These are phyloP conservation scores for Charanyca ferruginea DNA, from an alignment of 2,888 invertebrate genomes.

Conservation along the genomic window DNA sequence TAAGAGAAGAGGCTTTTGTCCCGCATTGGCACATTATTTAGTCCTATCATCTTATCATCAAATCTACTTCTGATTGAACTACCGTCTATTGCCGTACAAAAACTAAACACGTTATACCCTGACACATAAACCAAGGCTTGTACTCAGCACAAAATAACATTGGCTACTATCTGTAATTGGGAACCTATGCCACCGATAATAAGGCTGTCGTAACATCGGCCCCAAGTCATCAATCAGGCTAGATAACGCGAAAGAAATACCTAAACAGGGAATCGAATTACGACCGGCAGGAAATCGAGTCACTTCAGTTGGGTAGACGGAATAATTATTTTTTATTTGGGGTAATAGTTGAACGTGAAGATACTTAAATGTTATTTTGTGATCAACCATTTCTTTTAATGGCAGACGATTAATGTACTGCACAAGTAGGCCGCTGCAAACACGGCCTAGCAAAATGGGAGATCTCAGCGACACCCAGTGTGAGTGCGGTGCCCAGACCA, in stretches of 20 bases:
- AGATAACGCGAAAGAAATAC: slow-evolving; percentile 50
- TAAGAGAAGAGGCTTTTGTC: too few relatives aligned
- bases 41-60: not conserved
- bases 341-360: slow-evolving; percentile 14
- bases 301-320: slow-evolving; percentile 26
- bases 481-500: too few relatives aligned
- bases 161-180: slow-evolving; percentile 35
- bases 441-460: too few relatives aligned
- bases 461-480: too few relatives aligned
- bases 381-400: too few relatives aligned
- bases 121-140: slow-evolving; percentile 6
- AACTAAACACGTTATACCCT: not conserved
- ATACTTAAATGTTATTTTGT: slow-evolving; percentile 9
- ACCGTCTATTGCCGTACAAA: not conserved
- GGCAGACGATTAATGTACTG: too few relatives aligned
- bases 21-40: too few relatives aligned
- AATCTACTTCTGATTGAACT: slow-evolving; percentile 23
- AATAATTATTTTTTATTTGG: slow-evolving; percentile 42
- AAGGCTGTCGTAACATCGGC: slow-evolving; percentile 34
- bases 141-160: slow-evolving; percentile 25
- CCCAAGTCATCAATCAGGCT: slow-evolving; percentile 59
- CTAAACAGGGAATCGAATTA: slow-evolving; percentile 57
- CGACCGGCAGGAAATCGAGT: slow-evolving; percentile 35
- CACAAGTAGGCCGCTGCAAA: too few relatives aligned
- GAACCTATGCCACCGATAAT: slow-evolving; percentile 47